phyloP scores from a whole-genome alignment of 2,113 vertebrate genomes.

The Ctenodactylus gundi region DNA sequence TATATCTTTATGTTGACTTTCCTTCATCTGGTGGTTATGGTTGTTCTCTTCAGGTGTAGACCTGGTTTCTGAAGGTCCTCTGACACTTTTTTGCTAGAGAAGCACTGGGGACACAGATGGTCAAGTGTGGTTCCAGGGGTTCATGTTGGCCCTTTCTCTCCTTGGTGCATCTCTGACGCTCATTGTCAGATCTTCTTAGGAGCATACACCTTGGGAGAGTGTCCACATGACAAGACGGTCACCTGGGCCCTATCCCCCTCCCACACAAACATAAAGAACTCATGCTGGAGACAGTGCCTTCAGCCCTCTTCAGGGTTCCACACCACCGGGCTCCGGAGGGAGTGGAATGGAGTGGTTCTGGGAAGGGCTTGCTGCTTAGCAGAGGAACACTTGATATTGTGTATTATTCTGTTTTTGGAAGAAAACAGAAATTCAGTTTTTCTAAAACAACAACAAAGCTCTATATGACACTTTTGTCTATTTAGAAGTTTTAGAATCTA shows the following conservation, averaged over 20 bases:
- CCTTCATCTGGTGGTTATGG: not conserved
- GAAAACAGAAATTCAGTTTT: not conserved
- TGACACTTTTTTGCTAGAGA: not conserved
- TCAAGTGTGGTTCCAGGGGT: not conserved
- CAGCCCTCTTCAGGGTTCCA: not conserved
- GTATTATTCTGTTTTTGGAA: not conserved
- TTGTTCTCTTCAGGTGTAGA: not conserved
- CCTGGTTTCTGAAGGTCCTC: not conserved
- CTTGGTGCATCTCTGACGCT: not conserved
- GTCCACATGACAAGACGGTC: not conserved
- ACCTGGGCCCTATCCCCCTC: too few relatives aligned
- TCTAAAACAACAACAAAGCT: not conserved
- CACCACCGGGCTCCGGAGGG: not conserved
- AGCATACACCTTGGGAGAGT: not conserved
- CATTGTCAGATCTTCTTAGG: not conserved
- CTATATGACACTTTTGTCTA: accelerated
- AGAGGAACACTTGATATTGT: not conserved
- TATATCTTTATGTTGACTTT: too few relatives aligned
- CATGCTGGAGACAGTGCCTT: accelerated
- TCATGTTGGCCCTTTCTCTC: not conserved
- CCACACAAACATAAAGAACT: not conserved
- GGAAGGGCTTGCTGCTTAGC: not conserved
- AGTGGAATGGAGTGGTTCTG: not conserved
- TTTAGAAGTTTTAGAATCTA: not conserved
- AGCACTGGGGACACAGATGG: not conserved